These are phyloP conservation scores for Benitochromis conjunctus DNA, from an alignment of 2,113 vertebrate genomes.

Conservation along the genomic window DNA sequence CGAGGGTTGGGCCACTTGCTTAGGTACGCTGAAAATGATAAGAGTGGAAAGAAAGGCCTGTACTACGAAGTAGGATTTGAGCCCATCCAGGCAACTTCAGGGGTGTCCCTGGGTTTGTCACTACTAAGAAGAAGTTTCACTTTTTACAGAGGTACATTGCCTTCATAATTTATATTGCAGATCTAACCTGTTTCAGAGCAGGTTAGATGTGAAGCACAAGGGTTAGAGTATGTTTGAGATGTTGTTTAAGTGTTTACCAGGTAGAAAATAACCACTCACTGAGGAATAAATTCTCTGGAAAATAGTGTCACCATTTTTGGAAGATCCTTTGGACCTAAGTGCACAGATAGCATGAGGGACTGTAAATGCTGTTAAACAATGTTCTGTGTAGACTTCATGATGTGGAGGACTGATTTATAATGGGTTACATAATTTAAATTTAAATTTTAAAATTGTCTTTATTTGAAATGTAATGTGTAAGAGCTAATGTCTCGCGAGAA, in stretches of 20 bases:
- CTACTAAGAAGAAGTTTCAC: rapidly evolving
- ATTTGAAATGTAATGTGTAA: too few relatives aligned
- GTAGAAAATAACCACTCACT: background rate
- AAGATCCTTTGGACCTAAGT: background rate
- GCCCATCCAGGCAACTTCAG: background rate
- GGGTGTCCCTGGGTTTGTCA: background rate
- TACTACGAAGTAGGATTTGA: background rate
- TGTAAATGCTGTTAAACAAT: too few relatives aligned
- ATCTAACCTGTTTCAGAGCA: background rate
- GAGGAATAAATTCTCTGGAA: background rate
- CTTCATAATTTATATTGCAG: background rate
- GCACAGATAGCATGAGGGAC: background rate
- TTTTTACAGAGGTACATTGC: background rate
- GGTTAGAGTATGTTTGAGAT: background rate
- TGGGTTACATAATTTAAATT: too few relatives aligned
- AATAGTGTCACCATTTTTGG: background rate
- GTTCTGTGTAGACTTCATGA: too few relatives aligned
- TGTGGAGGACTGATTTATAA: too few relatives aligned
- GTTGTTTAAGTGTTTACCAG: too few relatives aligned
- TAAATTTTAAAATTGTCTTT: too few relatives aligned
- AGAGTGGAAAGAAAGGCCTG: background rate
- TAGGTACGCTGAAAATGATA: background rate
- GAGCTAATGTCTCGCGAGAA: too few relatives aligned
- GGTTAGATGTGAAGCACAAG: background rate
- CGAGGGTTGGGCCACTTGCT: background rate